These are phyloP conservation scores for Chamaetylas fuelleborni DNA, from an alignment of 2,113 vertebrate species.

Conservation along the genomic window DNA sequence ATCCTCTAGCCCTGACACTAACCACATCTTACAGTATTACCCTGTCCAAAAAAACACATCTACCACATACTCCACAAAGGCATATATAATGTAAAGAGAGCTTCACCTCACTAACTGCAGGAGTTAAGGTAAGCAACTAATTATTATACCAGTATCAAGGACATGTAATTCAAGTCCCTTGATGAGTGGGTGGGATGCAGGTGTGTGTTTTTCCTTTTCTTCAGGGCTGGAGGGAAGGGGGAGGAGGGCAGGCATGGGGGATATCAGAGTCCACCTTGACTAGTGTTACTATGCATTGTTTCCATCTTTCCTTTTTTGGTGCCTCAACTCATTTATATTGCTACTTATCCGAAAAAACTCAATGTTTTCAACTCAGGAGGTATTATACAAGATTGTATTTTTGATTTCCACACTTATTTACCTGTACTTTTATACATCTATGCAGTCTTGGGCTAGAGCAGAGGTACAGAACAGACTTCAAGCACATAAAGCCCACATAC, in stretches of 20 bases:
- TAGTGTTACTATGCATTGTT: background rate
- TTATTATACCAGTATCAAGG: background rate
- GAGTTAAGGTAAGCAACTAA: background rate
- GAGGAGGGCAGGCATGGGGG: too few relatives aligned
- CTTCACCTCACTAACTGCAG: background rate
- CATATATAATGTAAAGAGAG: background rate
- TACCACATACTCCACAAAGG: background rate
- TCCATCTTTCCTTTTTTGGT: background rate
- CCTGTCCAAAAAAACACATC: background rate
- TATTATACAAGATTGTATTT: background rate
- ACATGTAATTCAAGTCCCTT: background rate
- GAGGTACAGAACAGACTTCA: background rate
- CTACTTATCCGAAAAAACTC: background rate
- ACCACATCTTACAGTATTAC: background rate
- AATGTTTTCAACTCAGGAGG: background rate
- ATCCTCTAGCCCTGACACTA: background rate
- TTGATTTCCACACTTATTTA: background rate
- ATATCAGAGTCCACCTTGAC: background rate
- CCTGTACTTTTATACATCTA: background rate
- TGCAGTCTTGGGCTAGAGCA: background rate
- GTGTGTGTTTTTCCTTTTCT: background rate
- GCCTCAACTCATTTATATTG: background rate
- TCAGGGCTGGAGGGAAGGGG: too few relatives aligned
- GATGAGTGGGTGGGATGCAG: background rate
- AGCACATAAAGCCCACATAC: background rate